Base-by-base conservation (phyloP, 2,113 vertebrate species). In the Accipiter cooperii region DNA sequence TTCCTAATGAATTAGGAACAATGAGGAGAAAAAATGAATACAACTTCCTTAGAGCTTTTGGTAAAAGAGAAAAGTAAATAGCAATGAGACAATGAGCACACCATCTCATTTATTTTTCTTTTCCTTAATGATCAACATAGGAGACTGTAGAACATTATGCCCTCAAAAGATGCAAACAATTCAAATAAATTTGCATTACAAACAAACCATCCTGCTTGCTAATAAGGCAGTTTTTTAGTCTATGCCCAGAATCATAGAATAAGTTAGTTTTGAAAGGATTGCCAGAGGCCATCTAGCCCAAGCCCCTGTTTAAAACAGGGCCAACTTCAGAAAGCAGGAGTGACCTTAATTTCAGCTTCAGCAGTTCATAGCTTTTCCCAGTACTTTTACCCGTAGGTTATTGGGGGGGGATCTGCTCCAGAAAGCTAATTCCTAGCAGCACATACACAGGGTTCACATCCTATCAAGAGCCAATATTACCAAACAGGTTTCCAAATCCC, bases 401-500 rank as follows among this genome's bases (percentile, higher is more conserved):
- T 1, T 7, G 6, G 20, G 21, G 40, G 12, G 16, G 9, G 25
- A 55, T 31, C 54, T 55, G 54, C 9, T 31, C 54, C 29, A 22
- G 28, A 68, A 49, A 66, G 47, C n/a, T 55, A 42, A 44, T n/a
- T 38, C 28, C 33, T 34, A 54, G 20, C 36, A 73, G 44, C 18
- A 22, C 0, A 0, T 12, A 18, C 10, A 20, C 5, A 55, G 24
- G 36, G 10, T 34, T 51, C 47, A 14, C 13, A 6, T 22, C 33
- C 5, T 16, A 5, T 26, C 54, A 24, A 28, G 20, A 79, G 36
- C 9, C 10, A 13, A 0, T 40, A 40, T 8, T 36, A 47, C 15
- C 51, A 40, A 69, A 33, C 17, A 61, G 31, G 19, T 38, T 66
- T n/a, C n/a, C 46, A 44, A 44, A 49, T 14, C 36, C 73, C 40